Percentiles rank a stretch among this genome's conserved stretches.
Evolutionary conservation across 2,113 vertebrate genomes (phyloP).

Genomic region (Propithecus coquereli): DNA sequence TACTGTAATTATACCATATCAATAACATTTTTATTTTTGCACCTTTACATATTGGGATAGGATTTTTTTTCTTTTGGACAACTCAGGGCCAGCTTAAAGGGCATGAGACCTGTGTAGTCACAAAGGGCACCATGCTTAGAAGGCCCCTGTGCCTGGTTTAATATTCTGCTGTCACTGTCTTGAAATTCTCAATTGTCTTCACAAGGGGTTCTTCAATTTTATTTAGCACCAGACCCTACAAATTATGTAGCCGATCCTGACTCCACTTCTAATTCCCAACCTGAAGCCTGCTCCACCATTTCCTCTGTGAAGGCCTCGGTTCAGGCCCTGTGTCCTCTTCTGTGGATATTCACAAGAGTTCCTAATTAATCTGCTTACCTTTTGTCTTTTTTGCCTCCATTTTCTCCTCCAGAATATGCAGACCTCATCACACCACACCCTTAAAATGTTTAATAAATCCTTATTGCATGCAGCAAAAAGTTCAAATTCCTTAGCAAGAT

Average conservation of each 20-base stretch:
- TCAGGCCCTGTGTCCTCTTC: not conserved
- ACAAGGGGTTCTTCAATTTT: not conserved
- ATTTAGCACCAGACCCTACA: not conserved
- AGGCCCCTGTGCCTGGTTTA: not conserved
- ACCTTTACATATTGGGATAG: not conserved
- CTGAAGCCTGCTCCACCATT: not conserved
- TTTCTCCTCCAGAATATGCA: not conserved
- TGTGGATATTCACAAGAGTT: not conserved
- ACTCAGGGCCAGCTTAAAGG: not conserved
- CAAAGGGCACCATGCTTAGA: not conserved
- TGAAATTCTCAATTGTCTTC: not conserved
- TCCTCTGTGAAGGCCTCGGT: not conserved
- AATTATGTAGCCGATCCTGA: not conserved
- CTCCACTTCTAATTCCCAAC: not conserved
- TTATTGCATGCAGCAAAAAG: not conserved
- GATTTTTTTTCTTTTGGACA: not conserved
- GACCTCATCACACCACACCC: not conserved
- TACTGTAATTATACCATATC: not conserved
- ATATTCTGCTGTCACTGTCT: not conserved
- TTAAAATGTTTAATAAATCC: not conserved
- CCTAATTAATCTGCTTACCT: not conserved
- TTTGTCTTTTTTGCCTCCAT: not conserved
- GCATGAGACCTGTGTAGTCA: not conserved
- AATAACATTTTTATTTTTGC: not conserved
- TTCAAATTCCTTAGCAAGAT: not conserved